Base-by-base conservation (phyloP, 2,888 invertebrate species). In the Chrysomela aeneicollis region DNA sequence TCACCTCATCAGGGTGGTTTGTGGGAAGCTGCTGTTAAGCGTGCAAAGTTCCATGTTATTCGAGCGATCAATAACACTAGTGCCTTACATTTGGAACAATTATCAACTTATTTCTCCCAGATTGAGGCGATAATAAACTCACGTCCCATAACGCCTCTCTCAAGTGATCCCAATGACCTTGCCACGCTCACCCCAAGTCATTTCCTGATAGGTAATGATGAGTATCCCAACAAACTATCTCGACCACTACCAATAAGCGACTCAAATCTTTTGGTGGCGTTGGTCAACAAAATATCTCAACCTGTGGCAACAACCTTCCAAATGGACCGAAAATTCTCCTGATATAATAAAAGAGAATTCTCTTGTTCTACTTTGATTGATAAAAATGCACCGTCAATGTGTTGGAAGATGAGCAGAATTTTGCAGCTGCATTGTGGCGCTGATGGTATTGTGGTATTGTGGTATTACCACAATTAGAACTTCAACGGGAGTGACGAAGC, bases 201-300 rank as follows among this genome's bases (percentile, higher is more conserved):
- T 8, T 26, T 26, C 26, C 8, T 26, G 26, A 26, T 26, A 5
- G 26, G 26, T 26, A 8, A 26, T 26, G 0, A 2, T 5, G 10
- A 10, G 8, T 26, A 26, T 6, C 6, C 3, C 26, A 26, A 26
- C 26, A 26, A 26, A 26, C 6, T 6, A 26, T 26, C 10, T 50
- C n/a, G n/a, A n/a, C n/a, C n/a, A 61, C n/a, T 71, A 32, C 0
- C 61, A 69, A 30, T 35, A 69, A 59, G 63, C 61, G n/a, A 17
- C 52, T 18, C 62, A 65, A 58, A 47, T 30, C 15, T 69, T 71
- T 52, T 71, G 65, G 63, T 10, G 51, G 35, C 35, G 64, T 10
- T 71, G 71, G 67, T 54, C 32, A 2, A 12, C 21, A 1, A 63
- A 69, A 9, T 69, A 71, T 32, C 58, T 69, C 26, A 26, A 15